Evolutionary conservation across 2,888 invertebrate species (phyloP), one percentile per base, ranked within the genome.

Genomic region (Buathra laborator): DNA sequence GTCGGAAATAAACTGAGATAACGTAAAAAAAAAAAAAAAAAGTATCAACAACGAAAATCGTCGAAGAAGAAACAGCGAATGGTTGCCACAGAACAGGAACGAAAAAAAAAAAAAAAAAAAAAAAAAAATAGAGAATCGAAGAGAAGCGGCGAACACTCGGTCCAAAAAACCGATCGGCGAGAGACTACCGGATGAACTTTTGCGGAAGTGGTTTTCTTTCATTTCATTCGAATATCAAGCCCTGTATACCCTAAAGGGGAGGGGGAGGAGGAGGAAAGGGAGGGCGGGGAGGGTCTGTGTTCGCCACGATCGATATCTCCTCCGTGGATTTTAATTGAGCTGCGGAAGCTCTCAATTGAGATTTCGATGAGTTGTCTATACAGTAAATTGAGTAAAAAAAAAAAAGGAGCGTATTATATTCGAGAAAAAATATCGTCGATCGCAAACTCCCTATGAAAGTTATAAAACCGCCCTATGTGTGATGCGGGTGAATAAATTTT

Each of bases 281-380:
- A 37, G 6, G 37, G 1, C 75, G 64, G 70, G 48, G 64, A 70
- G 68, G 74, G 70, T 83, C 72, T 29, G 77, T 74, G 78, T 75
- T 71, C 75, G 85, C 79, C 82, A 82, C 85, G 82, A 82, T 85
- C 85, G 82, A 85, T 85, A 85, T 85, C 85, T 85, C 85, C 85
- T 85, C 79, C 85, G 85, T 85, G 70, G 85, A 85, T 85, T 85
- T 85, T 85, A 85, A 85, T 85, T 85, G 85, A 85, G 85, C 85
- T 85, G 85, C 85, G 85, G 85, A 85, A 85, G 85, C 82, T 82
- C 82, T 76, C 86, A 83, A 83, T 86, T 81, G 86, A 86, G 83
- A 83, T 83, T 83, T 74, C 83, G 80, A 86, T 83, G 83, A 81
- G 81, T 86, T 86, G 80, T 76, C 83, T 81, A 81, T 76, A 81